Percentiles rank a stretch among this genome's conserved stretches.
These are phyloP conservation scores for Halyomorpha halys DNA, from an alignment of 1,140 invertebrate genomes.

Conservation along the genomic window DNA sequence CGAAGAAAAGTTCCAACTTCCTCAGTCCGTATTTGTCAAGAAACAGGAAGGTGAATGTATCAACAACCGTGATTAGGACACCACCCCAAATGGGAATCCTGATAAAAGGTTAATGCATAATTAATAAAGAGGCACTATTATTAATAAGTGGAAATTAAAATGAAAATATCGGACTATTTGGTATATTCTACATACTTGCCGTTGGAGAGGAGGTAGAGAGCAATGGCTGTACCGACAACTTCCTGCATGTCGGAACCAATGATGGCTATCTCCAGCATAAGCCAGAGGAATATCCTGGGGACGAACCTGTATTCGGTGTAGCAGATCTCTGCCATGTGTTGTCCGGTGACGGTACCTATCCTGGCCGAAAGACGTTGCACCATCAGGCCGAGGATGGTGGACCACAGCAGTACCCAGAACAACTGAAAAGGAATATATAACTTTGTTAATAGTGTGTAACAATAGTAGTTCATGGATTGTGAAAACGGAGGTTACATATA, in stretches of 20 bases:
- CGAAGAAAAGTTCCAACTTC: constrained; percentile 82
- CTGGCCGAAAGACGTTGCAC: constrained; percentile 80
- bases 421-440: constrained; percentile 48
- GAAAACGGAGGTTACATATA: too few relatives aligned
- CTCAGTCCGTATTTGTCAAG: constrained; percentile 84
- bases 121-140: too few relatives aligned
- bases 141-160: too few relatives aligned
- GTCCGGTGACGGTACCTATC: constrained; percentile 73
- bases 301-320: constrained; percentile 63
- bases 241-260: constrained; percentile 92
- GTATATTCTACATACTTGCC: constrained; percentile 44
- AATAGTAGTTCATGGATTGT: too few relatives aligned
- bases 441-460: too few relatives aligned
- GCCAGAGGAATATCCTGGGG: constrained; percentile 73
- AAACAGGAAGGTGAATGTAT: constrained; percentile 89
- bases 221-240: constrained; percentile 84
- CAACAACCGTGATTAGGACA: constrained; percentile 75
- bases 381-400: constrained; percentile 74
- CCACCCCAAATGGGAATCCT: constrained; percentile 79
- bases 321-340: constrained; percentile 74
- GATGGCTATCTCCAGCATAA: constrained; percentile 91
- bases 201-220: constrained; percentile 78
- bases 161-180: too few relatives aligned
- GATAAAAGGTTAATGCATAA: constrained; percentile 32
- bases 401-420: constrained; percentile 76